Conservation (phyloP, 1,140 invertebrate genomes). For the Orussus abietinus region DNA sequence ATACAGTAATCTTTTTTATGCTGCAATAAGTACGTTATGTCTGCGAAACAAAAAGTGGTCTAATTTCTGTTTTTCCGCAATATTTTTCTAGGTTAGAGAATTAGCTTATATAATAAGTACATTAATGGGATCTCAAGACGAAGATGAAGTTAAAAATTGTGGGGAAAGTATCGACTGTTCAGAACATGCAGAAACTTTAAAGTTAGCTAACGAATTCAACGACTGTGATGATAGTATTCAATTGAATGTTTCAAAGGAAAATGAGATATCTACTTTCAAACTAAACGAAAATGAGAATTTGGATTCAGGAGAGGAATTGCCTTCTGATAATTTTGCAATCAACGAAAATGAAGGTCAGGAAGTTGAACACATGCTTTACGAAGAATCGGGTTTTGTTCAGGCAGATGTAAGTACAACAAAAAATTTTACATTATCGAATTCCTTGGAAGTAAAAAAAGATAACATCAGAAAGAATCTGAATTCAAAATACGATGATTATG, state of each 20-base stretch:
- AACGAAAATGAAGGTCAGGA: slow-evolving; percentile 18
- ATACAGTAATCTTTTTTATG: slow-evolving; percentile 10
- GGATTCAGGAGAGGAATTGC: too few relatives aligned
- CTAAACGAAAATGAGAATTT: too few relatives aligned
- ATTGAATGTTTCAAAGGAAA: too few relatives aligned
- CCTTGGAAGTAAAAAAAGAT: too few relatives aligned
- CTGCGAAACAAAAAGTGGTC: slow-evolving; percentile 1
- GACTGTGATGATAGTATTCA: slow-evolving; percentile 8
- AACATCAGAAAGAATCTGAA: too few relatives aligned
- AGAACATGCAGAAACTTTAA: too few relatives aligned
- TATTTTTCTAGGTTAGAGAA: slow-evolving; percentile 49
- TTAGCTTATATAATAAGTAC: slow-evolving; percentile 42
- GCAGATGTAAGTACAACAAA: neutral
- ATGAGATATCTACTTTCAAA: too few relatives aligned
- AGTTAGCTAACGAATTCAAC: too few relatives aligned
- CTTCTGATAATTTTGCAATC: too few relatives aligned
- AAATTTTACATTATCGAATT: neutral
- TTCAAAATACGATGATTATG: too few relatives aligned
- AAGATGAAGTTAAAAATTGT: slow-evolving; percentile 1
- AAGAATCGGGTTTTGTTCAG: slow-evolving; percentile 11
- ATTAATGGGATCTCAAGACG: slow-evolving; percentile 29
- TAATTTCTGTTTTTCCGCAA: neutral
- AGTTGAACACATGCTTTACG: slow-evolving; percentile 26
- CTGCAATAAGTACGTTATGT: slow-evolving; percentile 1
- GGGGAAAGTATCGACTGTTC: too few relatives aligned